A percentile compares a stretch with the other conserved stretches of the same genome.
These are phyloP conservation scores for Xylota segnis DNA, from an alignment of 2,888 invertebrate genomes.

Conservation along the genomic window DNA sequence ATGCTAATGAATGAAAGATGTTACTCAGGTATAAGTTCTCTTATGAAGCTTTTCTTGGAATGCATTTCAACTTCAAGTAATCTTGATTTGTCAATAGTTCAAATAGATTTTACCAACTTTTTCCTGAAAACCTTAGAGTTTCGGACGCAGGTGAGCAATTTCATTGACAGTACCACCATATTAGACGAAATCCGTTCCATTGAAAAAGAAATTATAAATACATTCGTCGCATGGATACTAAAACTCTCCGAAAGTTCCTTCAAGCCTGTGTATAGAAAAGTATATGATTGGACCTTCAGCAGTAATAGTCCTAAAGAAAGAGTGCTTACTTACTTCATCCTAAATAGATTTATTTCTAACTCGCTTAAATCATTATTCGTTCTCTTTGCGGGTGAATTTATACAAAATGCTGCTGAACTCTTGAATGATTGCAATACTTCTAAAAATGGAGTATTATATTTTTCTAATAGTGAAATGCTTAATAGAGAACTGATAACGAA, in stretches of 20 bases:
- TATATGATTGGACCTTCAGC: conserved; percentile 93
- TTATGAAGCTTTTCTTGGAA: conserved; percentile 92
- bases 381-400: conserved; percentile 94
- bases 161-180: conserved; percentile 13
- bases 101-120: conserved; percentile 89
- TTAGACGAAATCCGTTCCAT: not conserved
- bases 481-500: conserved; percentile 85
- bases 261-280: conserved; percentile 93
- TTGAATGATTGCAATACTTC: conserved; percentile 89
- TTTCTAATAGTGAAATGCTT: conserved; percentile 84
- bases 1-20: conserved; percentile 86
- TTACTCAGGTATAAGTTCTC: conserved; percentile 87
- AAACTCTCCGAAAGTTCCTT: conserved; percentile 96
- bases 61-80: conserved; percentile 88
- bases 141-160: conserved; percentile 85
- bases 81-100: conserved; percentile 88
- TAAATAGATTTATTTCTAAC: conserved; percentile 91
- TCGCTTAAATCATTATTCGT: conserved; percentile 94
- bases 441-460: conserved; percentile 85
- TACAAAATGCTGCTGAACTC: conserved; percentile 92
- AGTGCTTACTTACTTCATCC: conserved; percentile 89
- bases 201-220: conserved; percentile 91
- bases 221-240: conserved; percentile 92
- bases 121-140: conserved; percentile 91
- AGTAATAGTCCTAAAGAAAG: conserved; percentile 83